phyloP scores from a whole-genome alignment of 1,140 invertebrate genomes.

The Atta colombica region DNA sequence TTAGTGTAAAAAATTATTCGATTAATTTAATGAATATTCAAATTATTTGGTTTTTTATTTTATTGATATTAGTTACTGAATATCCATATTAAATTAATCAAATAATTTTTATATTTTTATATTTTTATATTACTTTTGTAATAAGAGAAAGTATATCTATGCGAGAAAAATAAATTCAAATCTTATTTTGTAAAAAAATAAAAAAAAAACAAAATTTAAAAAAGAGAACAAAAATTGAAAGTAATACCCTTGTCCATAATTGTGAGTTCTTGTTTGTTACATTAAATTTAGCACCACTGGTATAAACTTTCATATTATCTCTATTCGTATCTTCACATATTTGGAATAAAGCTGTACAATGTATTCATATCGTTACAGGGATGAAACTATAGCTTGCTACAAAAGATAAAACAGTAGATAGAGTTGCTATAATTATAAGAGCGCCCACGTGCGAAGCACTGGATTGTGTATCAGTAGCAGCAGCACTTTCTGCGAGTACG shows the following conservation, averaged over 20 bases:
- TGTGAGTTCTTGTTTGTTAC: neutral
- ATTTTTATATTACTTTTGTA: neutral
- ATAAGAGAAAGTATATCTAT: neutral
- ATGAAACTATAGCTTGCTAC: slow-evolving; percentile 18
- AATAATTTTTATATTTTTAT: neutral
- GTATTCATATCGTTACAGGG: neutral
- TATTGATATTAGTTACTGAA: too few species aligned
- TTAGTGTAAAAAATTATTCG: too few species aligned
- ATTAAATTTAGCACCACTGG: too few species aligned
- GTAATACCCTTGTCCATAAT: neutral
- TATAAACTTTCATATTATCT: slow-evolving; percentile 1
- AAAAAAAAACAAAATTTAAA: neutral
- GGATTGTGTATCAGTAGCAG: slow-evolving; percentile 41
- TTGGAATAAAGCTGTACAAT: slow-evolving; percentile 6
- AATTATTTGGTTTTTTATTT: too few species aligned
- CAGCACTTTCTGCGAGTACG: slow-evolving; percentile 63
- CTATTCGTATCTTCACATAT: slow-evolving; percentile 1
- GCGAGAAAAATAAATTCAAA: neutral
- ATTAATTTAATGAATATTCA: too few species aligned
- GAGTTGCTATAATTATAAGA: neutral
- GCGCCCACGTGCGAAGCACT: neutral
- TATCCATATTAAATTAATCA: slow-evolving; percentile 10
- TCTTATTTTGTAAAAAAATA: neutral
- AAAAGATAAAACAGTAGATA: neutral
- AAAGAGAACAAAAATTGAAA: neutral